These are phyloP conservation scores for Sphinx pinastri DNA, from an alignment of 2,888 invertebrate genomes.

Conservation along the genomic window DNA sequence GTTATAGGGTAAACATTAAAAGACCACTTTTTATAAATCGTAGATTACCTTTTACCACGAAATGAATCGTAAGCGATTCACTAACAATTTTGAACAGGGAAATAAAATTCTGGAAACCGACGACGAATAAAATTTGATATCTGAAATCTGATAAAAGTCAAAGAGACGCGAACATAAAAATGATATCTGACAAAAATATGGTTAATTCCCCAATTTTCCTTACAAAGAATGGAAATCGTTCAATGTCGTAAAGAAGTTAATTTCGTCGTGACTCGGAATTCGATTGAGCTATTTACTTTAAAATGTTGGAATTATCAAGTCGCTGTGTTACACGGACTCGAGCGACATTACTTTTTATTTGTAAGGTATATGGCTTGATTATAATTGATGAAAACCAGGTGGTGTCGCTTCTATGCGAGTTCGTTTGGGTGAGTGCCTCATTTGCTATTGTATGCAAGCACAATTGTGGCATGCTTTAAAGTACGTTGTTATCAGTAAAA, in stretches of 20 bases:
- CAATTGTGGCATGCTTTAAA: too few species aligned
- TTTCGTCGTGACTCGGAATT: background rate
- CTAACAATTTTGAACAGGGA: background rate
- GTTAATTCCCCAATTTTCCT: background rate
- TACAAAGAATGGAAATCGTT: background rate
- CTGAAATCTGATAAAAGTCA: constrained; percentile 20
- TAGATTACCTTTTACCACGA: background rate
- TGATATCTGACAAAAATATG: background rate
- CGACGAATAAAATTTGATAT: constrained; percentile 1
- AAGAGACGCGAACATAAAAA: constrained; percentile 13
- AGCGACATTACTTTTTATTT: too few species aligned
- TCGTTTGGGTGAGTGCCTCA: too few species aligned
- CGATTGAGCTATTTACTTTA: too few species aligned
- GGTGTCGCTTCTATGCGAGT: too few species aligned
- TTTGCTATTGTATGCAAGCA: too few species aligned
- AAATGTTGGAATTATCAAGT: too few species aligned
- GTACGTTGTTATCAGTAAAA: too few species aligned
- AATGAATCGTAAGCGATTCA: background rate
- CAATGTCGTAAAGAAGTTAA: background rate
- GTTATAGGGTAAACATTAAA: background rate
- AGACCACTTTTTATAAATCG: background rate
- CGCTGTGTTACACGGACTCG: too few species aligned
- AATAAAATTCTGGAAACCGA: background rate
- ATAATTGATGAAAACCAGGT: too few species aligned
- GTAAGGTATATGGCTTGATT: too few species aligned